phyloP scores from a whole-genome alignment of 2,888 invertebrate genomes.

The Lasioglossum lativentre region DNA sequence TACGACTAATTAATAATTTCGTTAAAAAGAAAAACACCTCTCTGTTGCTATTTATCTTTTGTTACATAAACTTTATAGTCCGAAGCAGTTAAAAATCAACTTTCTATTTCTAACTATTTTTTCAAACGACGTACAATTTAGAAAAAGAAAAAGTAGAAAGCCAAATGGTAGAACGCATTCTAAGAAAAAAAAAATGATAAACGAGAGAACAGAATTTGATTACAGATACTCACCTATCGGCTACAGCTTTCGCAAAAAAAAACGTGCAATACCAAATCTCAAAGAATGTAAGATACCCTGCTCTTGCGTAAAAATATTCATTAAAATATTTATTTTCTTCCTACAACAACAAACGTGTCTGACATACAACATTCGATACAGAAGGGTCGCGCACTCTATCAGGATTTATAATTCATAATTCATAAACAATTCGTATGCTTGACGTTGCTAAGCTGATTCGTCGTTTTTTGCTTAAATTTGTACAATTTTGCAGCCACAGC shows the following conservation, averaged over 20 bases:
- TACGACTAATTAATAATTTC: neutral
- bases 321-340: constrained; percentile 27
- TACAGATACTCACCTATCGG: neutral
- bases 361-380: constrained; percentile 4
- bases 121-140: neutral
- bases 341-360: constrained; percentile 10
- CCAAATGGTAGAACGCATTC: neutral
- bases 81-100: neutral
- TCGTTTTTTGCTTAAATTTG: neutral
- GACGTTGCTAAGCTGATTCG: constrained; percentile 15
- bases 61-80: neutral
- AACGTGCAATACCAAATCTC: neutral
- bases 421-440: constrained; percentile 1
- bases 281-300: neutral
- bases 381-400: constrained; percentile 11
- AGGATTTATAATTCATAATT: neutral
- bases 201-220: neutral
- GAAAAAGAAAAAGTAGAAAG: neutral
- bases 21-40: neutral
- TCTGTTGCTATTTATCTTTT: neutral
- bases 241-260: neutral
- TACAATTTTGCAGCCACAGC: neutral
- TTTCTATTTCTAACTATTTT: neutral
- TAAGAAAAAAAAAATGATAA: neutral
- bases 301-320: constrained; percentile 12